Evolutionary conservation across 1,140 invertebrate species (phyloP), one percentile per base, ranked within the genome.

Genomic region (Globodera rostochiensis): DNA sequence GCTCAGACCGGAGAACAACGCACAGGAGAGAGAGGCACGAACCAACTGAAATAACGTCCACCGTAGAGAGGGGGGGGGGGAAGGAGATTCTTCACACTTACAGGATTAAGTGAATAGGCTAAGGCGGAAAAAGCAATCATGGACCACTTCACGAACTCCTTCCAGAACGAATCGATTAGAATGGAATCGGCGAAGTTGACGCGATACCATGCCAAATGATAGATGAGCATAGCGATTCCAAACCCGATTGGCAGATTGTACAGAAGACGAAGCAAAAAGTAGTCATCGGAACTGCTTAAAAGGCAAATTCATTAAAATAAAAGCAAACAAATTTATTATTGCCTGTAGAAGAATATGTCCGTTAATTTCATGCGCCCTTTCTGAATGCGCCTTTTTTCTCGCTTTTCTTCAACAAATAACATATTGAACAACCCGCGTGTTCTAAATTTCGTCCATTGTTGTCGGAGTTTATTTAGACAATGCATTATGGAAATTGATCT

Each of bases 241-340:
- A 74, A 66, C 8, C 84, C 84, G 67, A 85, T 80, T 8, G 84
- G 84, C 53, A 85, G 74, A 73, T 85, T 85, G 81, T 84, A 85
- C 36, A 83, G 13, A 13, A 82, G 45, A 13, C 84, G 84, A 21
- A 85, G 13, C 19, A 57, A n/a, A 19, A 66, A 73, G 69, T 85
- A 85, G 25, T 85, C 84, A 49, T 80, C 77, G 64, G 74, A 49
- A 36, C 53, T 69, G 67, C 83, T 84, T 66, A 85, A 84, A 47
- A 75, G 11, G 36, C 36, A 75, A 4, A 75, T 64, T 64, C 19
- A 15, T 64, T 64, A 11, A 3, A 64, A 64, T 53, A 13, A 53
- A 53, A 9, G 50, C 7, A 53, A 53, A 1, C 0, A 53, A 53
- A 53, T 53, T 36, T 36, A 36, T 36, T 36, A 36, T 36, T 64